phyloP scores from a whole-genome alignment of 2,113 vertebrate genomes.

The Ochotona curzoniae region DNA sequence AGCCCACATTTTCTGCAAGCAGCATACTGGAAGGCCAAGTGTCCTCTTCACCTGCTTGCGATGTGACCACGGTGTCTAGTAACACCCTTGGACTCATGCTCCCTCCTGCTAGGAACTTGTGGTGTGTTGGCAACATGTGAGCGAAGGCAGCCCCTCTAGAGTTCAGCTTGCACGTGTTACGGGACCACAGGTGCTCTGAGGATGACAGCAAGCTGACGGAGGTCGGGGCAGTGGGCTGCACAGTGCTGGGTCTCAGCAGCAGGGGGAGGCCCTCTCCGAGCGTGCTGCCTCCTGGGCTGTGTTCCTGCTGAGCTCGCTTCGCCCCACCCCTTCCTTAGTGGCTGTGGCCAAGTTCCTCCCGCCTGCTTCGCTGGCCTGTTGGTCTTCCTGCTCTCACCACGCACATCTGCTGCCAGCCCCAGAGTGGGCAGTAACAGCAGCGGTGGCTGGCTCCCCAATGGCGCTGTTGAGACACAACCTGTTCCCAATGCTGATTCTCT shows the following conservation, averaged over 20 bases:
- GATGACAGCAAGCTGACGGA: not conserved
- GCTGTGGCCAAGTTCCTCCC: not conserved
- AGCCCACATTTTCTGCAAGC: not conserved
- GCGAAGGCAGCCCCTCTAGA: not conserved
- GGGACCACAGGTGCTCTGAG: not conserved
- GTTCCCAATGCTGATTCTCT: not conserved
- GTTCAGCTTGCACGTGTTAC: no score
- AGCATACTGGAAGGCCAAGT: not conserved
- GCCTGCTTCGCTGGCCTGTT: no score
- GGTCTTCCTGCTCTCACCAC: not conserved
- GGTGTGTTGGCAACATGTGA: not conserved
- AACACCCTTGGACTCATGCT: not conserved
- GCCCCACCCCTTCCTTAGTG: not conserved
- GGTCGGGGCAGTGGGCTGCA: not conserved
- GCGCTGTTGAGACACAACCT: not conserved
- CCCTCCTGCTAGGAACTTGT: not conserved
- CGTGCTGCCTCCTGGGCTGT: not conserved
- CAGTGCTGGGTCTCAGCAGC: not conserved
- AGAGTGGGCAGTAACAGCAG: not conserved
- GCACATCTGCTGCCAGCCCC: rapidly evolving
- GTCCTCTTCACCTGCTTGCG: not conserved
- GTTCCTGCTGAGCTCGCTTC: not conserved
- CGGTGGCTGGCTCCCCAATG: no score
- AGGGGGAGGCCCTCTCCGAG: not conserved
- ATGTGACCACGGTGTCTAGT: not conserved